Conservation (phyloP, 2,113 vertebrate genomes). For the Oreocharis arfaki region DNA sequence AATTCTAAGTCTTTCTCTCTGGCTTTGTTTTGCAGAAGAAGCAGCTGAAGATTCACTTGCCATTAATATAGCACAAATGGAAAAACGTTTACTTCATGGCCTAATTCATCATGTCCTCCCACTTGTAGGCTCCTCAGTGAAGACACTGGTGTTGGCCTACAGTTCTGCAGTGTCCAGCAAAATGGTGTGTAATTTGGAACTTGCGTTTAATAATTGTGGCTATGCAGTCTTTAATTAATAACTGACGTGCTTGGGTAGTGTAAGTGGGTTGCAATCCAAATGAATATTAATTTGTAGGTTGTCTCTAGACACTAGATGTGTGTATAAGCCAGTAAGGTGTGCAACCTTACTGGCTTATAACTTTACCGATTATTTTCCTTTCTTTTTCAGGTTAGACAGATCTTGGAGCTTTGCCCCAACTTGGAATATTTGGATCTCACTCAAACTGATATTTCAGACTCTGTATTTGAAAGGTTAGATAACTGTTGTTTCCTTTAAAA, state of each 20-base stretch:
- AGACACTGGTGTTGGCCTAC: slow-evolving; percentile 89
- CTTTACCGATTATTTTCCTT: not conserved
- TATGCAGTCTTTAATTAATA: not conserved
- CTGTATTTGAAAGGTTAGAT: slow-evolving; percentile 81
- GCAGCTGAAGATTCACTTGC: slow-evolving; percentile 76
- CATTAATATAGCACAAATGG: slow-evolving; percentile 83
- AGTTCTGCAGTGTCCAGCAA: slow-evolving; percentile 92
- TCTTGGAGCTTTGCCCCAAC: slow-evolving; percentile 91
- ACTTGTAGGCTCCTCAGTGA: slow-evolving; percentile 84
- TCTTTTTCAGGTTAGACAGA: slow-evolving; percentile 84
- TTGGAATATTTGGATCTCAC: slow-evolving; percentile 92
- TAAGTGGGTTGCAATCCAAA: not conserved
- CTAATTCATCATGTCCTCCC: slow-evolving; percentile 92
- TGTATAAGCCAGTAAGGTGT: too few species aligned
- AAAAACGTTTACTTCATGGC: slow-evolving; percentile 88
- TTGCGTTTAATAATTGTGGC: not conserved
- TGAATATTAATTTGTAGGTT: not conserved
- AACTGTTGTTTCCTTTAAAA: not conserved
- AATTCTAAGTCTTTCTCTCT: not conserved
- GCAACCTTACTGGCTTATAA: not conserved
- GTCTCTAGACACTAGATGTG: not conserved
- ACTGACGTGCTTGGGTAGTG: not conserved
- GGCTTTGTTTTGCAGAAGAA: slow-evolving; percentile 75
- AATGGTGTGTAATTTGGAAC: slow-evolving; percentile 80
- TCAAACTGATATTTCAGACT: slow-evolving; percentile 89